Evolutionary conservation across 2,888 invertebrate species (phyloP).

Genomic region (Melanargia galathea): DNA sequence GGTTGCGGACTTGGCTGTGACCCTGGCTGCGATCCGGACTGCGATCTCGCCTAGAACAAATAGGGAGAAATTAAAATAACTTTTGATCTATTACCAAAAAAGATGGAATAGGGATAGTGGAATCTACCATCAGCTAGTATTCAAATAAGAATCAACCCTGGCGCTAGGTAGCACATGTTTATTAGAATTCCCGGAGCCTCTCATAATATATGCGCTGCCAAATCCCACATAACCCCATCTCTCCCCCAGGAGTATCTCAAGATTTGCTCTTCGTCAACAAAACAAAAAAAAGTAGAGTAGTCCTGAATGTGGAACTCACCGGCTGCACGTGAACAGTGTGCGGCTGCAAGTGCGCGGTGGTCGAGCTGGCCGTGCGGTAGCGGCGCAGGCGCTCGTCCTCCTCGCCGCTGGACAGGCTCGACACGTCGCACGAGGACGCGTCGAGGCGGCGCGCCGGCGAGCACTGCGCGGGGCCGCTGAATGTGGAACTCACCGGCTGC

Average conservation of each 20-base stretch:
- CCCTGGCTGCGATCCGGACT: background rate
- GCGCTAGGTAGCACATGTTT: no score
- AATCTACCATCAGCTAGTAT: no score
- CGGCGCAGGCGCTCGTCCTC: conserved; percentile 77
- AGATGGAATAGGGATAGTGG: no score
- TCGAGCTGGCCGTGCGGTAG: conserved; percentile 63
- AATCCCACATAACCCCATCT: no score
- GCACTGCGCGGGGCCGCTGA: conserved; percentile 75
- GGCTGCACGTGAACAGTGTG: conserved; percentile 50
- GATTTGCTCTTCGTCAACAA: no score
- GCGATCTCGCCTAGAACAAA: conserved; percentile 38
- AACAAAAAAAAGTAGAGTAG: no score
- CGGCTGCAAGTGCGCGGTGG: conserved; percentile 39
- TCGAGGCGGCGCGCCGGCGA: conserved; percentile 76
- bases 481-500: no score
- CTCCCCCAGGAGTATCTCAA: no score
- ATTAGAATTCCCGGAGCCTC: no score
- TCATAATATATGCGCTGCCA: no score
- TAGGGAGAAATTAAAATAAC: background rate
- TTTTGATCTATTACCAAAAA: background rate
- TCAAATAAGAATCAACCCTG: no score
- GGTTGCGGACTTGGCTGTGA: conserved; percentile 22
- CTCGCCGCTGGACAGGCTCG: conserved; percentile 78
- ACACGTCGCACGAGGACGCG: conserved; percentile 76
- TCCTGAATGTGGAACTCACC: conserved; percentile 41